phyloP scores from a whole-genome alignment of 2,113 vertebrate genomes.

The Caracal caracal region DNA sequence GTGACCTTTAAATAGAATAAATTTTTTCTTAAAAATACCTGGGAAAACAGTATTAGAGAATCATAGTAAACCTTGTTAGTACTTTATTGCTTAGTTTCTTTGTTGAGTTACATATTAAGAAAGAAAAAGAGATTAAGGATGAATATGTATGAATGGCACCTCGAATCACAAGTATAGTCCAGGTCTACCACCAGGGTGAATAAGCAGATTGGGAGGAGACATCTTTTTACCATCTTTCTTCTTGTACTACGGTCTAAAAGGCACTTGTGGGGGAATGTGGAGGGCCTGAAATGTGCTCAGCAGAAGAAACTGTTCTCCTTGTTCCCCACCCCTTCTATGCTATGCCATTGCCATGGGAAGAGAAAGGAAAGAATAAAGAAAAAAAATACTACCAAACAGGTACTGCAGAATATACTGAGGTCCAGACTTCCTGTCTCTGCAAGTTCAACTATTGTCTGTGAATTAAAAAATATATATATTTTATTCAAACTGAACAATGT shows the following conservation, averaged over 20 bases:
- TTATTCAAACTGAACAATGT: constrained; percentile 57
- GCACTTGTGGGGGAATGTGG: background rate
- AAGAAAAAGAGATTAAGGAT: background rate
- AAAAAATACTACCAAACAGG: constrained; percentile 93
- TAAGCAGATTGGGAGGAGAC: background rate
- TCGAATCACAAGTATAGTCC: background rate
- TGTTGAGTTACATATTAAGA: constrained; percentile 31
- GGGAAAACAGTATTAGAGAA: background rate
- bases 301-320: background rate
- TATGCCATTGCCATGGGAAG: background rate
- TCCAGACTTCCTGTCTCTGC: constrained; percentile 98
- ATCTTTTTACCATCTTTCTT: background rate
- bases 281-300: background rate
- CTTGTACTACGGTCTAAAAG: background rate
- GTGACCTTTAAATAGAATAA: background rate
- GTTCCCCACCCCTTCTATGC: background rate
- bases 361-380: constrained; percentile 1
- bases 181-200: background rate
- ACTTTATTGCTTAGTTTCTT: constrained; percentile 32
- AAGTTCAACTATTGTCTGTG: constrained; percentile 98
- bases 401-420: constrained; percentile 99
- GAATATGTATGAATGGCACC: background rate
- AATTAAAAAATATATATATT: constrained; percentile 57
- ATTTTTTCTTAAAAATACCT: background rate
- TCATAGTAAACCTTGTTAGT: background rate